These are phyloP conservation scores for Darevskia nairensis DNA, from an alignment of 2,797 vertebrate genomes.

Conservation along the genomic window DNA sequence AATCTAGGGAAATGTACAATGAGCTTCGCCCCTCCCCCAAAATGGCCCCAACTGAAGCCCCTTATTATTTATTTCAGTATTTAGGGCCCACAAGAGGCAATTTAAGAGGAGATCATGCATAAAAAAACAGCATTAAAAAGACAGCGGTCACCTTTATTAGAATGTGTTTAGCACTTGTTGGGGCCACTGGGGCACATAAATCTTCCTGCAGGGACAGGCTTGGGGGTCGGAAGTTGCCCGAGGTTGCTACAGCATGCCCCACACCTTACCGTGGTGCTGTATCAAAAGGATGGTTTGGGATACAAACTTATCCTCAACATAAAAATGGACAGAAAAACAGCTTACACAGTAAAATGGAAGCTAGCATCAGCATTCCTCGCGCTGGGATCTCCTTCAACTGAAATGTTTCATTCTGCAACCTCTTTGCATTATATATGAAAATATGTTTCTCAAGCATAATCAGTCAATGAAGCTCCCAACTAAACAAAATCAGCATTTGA, in stretches of 20 bases:
- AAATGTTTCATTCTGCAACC: not conserved
- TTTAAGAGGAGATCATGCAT: not conserved
- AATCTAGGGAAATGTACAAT: not conserved
- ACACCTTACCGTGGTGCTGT: not conserved
- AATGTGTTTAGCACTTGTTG: not conserved
- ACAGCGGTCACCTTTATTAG: not conserved
- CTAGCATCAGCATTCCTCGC: not conserved
- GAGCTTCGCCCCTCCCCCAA: too few species aligned
- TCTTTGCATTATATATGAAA: not conserved
- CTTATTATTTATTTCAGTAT: not conserved
- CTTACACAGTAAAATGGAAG: not conserved
- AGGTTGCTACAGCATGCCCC: not conserved
- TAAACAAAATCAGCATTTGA: conserved; percentile 3
- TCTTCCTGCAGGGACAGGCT: not conserved
- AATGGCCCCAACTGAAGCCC: not conserved
- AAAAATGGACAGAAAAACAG: not conserved
- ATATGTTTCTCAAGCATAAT: not conserved
- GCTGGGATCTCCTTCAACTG: not conserved
- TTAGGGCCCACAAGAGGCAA: not conserved
- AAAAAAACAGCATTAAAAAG: not conserved
- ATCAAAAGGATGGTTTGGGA: not conserved
- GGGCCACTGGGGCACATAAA: not conserved
- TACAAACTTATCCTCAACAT: not conserved
- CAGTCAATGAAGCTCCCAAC: not conserved
- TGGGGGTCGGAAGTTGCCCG: not conserved